Conservation (phyloP, 2,113 vertebrate genomes). For the Apeltes quadracus region DNA sequence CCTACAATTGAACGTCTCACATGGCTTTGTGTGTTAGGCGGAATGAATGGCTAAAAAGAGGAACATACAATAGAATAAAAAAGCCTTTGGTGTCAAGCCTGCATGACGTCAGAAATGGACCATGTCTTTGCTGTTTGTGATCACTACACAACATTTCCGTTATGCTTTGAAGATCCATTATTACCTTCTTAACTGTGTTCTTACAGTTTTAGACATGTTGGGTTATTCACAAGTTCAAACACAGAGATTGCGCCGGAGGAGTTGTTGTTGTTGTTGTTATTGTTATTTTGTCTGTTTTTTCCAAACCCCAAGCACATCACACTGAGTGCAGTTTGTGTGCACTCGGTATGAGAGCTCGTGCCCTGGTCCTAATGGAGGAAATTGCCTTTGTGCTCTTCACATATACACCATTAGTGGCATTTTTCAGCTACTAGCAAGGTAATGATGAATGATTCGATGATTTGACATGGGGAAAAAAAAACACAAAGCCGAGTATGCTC, state of each 20-base stretch:
- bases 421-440: not conserved
- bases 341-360: not conserved
- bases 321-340: not conserved
- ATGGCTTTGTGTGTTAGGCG: not conserved
- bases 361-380: not conserved
- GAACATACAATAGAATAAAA: not conserved
- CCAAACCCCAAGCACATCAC: not conserved
- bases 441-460: not conserved
- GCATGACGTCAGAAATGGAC: not conserved
- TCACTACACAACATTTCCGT: not conserved
- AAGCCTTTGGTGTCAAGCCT: not conserved
- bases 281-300: too few relatives aligned
- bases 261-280: not conserved
- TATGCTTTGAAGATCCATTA: not conserved
- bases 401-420: not conserved
- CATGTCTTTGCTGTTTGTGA: not conserved
- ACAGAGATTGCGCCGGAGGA: not conserved
- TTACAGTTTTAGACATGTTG: not conserved
- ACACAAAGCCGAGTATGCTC: not conserved
- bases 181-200: not conserved
- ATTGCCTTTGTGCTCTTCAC: not conserved
- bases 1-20: not conserved
- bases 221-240: not conserved
- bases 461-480: not conserved
- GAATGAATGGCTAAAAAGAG: conserved; percentile 6